phyloP scores from a whole-genome alignment of 1,140 invertebrate genomes.

The Drosophila nikananu region DNA sequence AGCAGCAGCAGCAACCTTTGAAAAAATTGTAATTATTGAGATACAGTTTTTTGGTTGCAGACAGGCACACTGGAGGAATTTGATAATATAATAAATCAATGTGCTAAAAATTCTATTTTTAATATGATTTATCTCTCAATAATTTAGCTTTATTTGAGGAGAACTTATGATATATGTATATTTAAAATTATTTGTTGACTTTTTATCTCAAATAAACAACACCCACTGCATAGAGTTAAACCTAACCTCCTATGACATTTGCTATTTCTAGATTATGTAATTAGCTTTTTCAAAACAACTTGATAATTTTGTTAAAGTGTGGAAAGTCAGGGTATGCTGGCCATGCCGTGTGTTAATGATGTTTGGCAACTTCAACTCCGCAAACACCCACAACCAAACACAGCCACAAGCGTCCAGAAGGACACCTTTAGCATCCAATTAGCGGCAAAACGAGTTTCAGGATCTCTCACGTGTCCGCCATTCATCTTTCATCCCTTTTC shows the following conservation, averaged over 20 bases:
- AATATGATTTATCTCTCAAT: neutral
- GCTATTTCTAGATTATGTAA: neutral
- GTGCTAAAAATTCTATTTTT: too few relatives aligned
- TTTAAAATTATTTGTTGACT: neutral
- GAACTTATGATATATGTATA: neutral
- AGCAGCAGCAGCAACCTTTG: slow-evolving; percentile 5
- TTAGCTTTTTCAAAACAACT: neutral
- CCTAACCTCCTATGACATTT: neutral
- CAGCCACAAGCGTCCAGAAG: slow-evolving; percentile 1
- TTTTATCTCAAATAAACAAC: too few relatives aligned
- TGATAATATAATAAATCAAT: too few relatives aligned
- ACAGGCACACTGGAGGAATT: slow-evolving; percentile 1
- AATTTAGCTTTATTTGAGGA: neutral
- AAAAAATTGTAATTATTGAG: slow-evolving; percentile 59
- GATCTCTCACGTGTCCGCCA: slow-evolving; percentile 34
- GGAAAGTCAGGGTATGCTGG: slow-evolving; percentile 3
- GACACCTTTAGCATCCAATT: slow-evolving; percentile 67
- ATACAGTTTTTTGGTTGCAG: slow-evolving; percentile 26
- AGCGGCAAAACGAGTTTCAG: slow-evolving; percentile 60
- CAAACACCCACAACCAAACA: slow-evolving; percentile 10
- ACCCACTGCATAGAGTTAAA: neutral
- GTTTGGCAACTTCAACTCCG: slow-evolving; percentile 58
- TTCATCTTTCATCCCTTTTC: slow-evolving; percentile 19
- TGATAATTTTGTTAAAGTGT: slow-evolving; percentile 13
- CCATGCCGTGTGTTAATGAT: slow-evolving; percentile 52